These are phyloP conservation scores for Acrobasis consociella DNA, from an alignment of 2,888 invertebrate genomes.

Conservation along the genomic window DNA sequence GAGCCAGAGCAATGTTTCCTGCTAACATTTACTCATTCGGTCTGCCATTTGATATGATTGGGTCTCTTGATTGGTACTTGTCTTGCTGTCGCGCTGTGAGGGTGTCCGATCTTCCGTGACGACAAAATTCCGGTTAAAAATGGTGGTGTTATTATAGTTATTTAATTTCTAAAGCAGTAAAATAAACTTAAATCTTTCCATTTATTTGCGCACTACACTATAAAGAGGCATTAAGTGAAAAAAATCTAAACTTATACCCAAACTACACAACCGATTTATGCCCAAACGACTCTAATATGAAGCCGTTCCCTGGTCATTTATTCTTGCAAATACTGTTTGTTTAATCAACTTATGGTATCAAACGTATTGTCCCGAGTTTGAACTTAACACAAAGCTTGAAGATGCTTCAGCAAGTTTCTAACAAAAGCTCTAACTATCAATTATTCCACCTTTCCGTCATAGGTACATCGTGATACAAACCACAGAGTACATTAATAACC, in stretches of 20 bases:
- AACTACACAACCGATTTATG: no score
- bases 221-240: no score
- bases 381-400: background rate
- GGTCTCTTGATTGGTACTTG: background rate
- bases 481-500: slow-evolving; percentile 13
- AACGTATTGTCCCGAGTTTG: background rate
- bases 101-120: background rate
- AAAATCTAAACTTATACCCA: no score
- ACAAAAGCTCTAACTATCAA: slow-evolving; percentile 10
- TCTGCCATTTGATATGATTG: background rate
- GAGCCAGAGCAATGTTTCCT: background rate
- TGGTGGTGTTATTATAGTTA: no score
- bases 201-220: no score
- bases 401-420: slow-evolving; percentile 5
- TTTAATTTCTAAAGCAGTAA: no score
- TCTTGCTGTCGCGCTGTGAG: background rate
- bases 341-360: background rate
- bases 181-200: no score
- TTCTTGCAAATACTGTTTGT: no score
- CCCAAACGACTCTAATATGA: no score
- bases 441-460: slow-evolving; percentile 3
- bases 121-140: no score
- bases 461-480: slow-evolving; percentile 4
- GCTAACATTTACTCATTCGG: background rate
- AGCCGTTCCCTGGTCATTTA: no score